phyloP scores from a whole-genome alignment of 2,113 vertebrate species.

The Mola mola region DNA sequence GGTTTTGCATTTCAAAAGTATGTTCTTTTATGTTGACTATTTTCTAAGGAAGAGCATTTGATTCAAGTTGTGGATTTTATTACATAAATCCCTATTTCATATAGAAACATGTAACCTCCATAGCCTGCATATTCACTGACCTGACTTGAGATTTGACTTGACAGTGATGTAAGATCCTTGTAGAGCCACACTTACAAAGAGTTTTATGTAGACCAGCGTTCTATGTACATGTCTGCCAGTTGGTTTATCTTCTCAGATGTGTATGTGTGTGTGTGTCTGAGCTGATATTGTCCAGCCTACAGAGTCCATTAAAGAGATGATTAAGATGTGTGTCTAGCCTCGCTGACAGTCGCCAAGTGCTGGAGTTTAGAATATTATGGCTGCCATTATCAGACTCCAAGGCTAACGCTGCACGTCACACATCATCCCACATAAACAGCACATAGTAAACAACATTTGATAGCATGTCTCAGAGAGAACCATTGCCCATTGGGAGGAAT shows the following conservation, averaged over 20 bases:
- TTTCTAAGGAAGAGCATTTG: too few species aligned
- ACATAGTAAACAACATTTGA: slow-evolving; percentile 59
- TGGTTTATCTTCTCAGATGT: not conserved
- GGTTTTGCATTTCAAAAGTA: too few species aligned
- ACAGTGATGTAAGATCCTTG: too few species aligned
- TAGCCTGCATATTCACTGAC: too few species aligned
- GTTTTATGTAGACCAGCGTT: too few species aligned
- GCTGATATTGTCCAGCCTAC: slow-evolving; percentile 41
- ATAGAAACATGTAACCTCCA: too few species aligned
- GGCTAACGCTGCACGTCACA: slow-evolving; percentile 47
- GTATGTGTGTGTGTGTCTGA: slow-evolving; percentile 17
- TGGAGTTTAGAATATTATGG: slow-evolving; percentile 58
- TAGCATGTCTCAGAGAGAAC: slow-evolving; percentile 42
- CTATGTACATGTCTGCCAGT: not conserved
- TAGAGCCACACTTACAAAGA: too few species aligned
- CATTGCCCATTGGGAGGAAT: slow-evolving; percentile 50
- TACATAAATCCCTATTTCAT: too few species aligned
- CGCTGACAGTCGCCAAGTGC: slow-evolving; percentile 48
- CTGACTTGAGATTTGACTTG: too few species aligned
- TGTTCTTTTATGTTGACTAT: too few species aligned
- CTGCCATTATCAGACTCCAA: slow-evolving; percentile 58
- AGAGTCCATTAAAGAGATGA: slow-evolving; percentile 67
- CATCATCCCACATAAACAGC: slow-evolving; percentile 57
- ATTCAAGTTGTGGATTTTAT: not conserved
- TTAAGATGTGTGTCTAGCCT: slow-evolving; percentile 50